Conservation (phyloP, 2,797 vertebrate species). For the Lerista edwardsae region DNA sequence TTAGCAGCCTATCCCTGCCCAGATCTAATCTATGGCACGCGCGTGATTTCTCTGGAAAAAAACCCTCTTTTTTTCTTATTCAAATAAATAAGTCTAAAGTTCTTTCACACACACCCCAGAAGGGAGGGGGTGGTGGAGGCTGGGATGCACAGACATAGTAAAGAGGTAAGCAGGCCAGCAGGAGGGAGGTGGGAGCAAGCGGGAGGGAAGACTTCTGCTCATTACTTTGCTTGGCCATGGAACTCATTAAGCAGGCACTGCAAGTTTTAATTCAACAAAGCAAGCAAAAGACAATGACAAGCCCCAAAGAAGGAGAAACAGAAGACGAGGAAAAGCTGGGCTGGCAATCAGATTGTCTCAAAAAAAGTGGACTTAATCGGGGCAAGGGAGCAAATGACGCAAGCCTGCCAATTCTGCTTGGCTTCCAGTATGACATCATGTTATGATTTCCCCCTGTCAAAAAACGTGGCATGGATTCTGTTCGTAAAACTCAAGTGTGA, state of each 20-base stretch:
- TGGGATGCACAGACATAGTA: conserved; percentile 49
- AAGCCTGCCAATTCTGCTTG: conserved; percentile 53
- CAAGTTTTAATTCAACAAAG: conserved; percentile 78
- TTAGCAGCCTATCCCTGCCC: conserved; percentile 84
- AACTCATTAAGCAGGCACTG: conserved; percentile 77
- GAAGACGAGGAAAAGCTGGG: conserved; percentile 17
- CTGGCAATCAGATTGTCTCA: conserved; percentile 72
- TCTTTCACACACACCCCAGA: conserved; percentile 69
- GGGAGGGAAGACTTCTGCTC: conserved; percentile 68
- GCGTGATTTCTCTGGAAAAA: conserved; percentile 89
- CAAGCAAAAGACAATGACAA: conserved; percentile 62
- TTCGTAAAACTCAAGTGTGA: conserved; percentile 31
- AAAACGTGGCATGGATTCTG: conserved; percentile 20
- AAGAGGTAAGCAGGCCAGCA: conserved; percentile 66
- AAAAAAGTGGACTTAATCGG: conserved; percentile 66
- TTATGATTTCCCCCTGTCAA: conserved; percentile 37
- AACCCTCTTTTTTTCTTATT: conserved; percentile 74
- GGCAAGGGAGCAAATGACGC: conserved; percentile 47
- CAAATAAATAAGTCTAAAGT: conserved; percentile 77
- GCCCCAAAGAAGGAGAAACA: conserved; percentile 24
- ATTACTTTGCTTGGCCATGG: conserved; percentile 73
- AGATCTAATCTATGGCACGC: conserved; percentile 97
- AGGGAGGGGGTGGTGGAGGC: conserved; percentile 21
- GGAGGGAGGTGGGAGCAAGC: conserved; percentile 49
- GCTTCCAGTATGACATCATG: conserved; percentile 63